Percentiles rank a stretch among this genome's conserved stretches.
phyloP scores from a whole-genome alignment of 1,140 invertebrate genomes.

The Teleopsis dalmanni region DNA sequence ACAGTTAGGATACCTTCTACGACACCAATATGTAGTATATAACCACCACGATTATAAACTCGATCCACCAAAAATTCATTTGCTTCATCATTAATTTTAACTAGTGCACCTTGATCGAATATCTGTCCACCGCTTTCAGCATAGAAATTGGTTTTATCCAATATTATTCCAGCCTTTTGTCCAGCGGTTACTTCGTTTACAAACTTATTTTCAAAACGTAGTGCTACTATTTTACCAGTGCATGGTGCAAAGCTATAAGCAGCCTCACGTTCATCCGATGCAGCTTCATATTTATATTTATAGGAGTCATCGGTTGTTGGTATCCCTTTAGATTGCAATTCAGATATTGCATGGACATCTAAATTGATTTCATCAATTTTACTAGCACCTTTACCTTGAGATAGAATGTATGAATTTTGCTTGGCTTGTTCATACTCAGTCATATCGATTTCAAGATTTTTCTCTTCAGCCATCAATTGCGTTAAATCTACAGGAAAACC shows the following conservation, averaged over 20 bases:
- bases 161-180: conserved; percentile 84
- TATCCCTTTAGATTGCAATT: conserved; percentile 73
- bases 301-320: conserved; percentile 80
- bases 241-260: conserved; percentile 65
- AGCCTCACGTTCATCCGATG: conserved; percentile 53
- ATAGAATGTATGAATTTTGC: conserved; percentile 79
- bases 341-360: conserved; percentile 91
- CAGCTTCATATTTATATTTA: conserved; percentile 86
- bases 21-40: conserved; percentile 87
- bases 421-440: conserved; percentile 85
- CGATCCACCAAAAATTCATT: conserved; percentile 91
- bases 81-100: conserved; percentile 76
- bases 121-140: conserved; percentile 99
- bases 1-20: conserved; percentile 77
- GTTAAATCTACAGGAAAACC: conserved; percentile 98
- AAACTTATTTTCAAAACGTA: conserved; percentile 76
- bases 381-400: conserved; percentile 73
- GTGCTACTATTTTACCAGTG: conserved; percentile 58
- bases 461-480: conserved; percentile 95
- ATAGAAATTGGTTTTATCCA: conserved; percentile 93
- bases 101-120: conserved; percentile 92
- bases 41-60: conserved; percentile 93
- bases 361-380: conserved; percentile 76
- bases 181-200: conserved; percentile 76
- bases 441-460: conserved; percentile 82